These are phyloP conservation scores for Tetropium fuscum DNA, from an alignment of 2,888 invertebrate genomes.

Conservation along the genomic window DNA sequence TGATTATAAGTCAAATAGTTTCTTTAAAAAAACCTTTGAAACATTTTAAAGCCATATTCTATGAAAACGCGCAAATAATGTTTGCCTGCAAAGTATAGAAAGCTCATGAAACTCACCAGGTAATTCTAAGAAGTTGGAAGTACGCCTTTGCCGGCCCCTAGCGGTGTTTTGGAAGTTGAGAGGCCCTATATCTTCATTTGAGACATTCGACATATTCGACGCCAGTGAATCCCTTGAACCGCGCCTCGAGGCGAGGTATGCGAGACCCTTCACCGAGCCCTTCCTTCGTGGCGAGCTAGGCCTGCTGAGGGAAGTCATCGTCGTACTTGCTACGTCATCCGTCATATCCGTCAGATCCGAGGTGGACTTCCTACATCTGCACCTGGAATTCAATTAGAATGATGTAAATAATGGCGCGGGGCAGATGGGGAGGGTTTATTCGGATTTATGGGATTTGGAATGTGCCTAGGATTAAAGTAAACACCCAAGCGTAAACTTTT, in stretches of 20 bases:
- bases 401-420: too few relatives aligned
- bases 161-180: constrained; percentile 83
- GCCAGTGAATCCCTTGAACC: constrained; percentile 73
- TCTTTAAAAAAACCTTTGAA: too few relatives aligned
- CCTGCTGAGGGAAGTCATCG: constrained; percentile 72
- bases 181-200: constrained; percentile 86
- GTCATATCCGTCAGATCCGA: constrained; percentile 78
- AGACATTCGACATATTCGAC: constrained; percentile 77
- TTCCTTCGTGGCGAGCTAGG: constrained; percentile 77
- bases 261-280: constrained; percentile 77
- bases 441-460: too few relatives aligned
- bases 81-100: too few relatives aligned
- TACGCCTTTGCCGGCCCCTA: constrained; percentile 82
- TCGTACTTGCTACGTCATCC: constrained; percentile 69
- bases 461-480: too few relatives aligned
- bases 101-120: constrained; percentile 86
- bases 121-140: constrained; percentile 88
- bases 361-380: constrained; percentile 79
- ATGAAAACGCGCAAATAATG: too few relatives aligned
- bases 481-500: too few relatives aligned
- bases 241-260: constrained; percentile 87
- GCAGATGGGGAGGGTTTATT: too few relatives aligned
- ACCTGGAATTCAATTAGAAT: constrained; percentile 29
- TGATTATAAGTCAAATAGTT: too few relatives aligned
- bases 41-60: too few relatives aligned